Evolutionary conservation across 35 echinoderm and acorn worm species (phyloP).

Genomic region (Acanthaster planci): DNA sequence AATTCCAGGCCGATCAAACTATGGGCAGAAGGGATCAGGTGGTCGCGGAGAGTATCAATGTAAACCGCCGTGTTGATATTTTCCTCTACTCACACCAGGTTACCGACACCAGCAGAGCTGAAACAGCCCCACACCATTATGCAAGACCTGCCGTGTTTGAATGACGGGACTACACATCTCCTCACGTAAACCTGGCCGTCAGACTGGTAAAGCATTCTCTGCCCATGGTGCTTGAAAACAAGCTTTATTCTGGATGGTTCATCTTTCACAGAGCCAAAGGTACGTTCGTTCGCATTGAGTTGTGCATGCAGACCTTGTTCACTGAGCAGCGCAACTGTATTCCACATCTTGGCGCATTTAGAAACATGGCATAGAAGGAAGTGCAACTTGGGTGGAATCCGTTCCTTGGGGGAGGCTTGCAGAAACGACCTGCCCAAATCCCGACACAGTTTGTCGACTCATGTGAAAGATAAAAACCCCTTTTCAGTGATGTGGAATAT

Average conservation of each 20-base stretch:
- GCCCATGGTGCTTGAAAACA: not conserved
- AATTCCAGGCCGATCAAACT: not conserved
- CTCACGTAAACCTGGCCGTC: not conserved
- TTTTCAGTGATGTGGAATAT: not conserved
- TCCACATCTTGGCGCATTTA: not conserved
- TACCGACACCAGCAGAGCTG: not conserved
- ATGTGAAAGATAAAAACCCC: not conserved
- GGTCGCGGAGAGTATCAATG: too few species aligned
- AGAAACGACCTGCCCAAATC: constrained; percentile 26
- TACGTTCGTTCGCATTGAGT: not conserved
- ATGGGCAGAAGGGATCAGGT: constrained; percentile 22
- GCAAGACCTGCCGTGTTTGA: not conserved
- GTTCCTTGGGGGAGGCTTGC: not conserved
- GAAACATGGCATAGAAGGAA: constrained; percentile 28
- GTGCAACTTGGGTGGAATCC: constrained; percentile 29
- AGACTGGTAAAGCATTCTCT: constrained; percentile 9
- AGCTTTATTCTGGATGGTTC: not conserved
- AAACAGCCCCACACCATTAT: too few species aligned
- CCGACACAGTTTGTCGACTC: not conserved
- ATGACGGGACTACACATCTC: not conserved
- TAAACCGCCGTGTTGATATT: too few species aligned
- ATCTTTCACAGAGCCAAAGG: not conserved
- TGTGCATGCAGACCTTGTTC: constrained; percentile 28
- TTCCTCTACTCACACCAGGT: not conserved
- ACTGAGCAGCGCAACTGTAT: not conserved